phyloP scores from a whole-genome alignment of 1,140 invertebrate species.

The Cotesia typhae region DNA sequence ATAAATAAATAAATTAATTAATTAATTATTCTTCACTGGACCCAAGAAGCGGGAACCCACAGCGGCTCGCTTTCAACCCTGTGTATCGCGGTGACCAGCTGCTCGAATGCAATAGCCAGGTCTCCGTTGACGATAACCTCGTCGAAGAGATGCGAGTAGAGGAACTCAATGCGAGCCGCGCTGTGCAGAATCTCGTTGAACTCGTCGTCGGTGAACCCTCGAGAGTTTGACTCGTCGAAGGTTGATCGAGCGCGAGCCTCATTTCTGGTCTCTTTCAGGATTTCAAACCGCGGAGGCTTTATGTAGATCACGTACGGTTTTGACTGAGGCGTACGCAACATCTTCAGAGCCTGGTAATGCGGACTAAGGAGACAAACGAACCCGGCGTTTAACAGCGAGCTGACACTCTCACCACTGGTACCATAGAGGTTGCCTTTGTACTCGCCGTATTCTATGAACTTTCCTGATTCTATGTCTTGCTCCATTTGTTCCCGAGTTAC shows the following conservation, averaged over 20 bases:
- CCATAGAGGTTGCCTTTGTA: constrained; percentile 98
- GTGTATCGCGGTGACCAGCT: constrained; percentile 83
- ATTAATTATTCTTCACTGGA: constrained; percentile 71
- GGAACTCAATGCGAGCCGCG: constrained; percentile 89
- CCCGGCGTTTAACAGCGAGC: constrained; percentile 85
- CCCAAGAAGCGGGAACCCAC: constrained; percentile 96
- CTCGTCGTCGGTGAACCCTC: constrained; percentile 94
- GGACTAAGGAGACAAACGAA: constrained; percentile 94
- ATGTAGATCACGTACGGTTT: constrained; percentile 97
- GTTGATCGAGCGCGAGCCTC: constrained; percentile 85
- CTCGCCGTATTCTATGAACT: constrained; percentile 96
- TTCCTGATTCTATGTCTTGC: constrained; percentile 85
- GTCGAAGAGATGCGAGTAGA: constrained; percentile 96
- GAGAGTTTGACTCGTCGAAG: constrained; percentile 87
- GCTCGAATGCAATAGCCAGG: constrained; percentile 85
- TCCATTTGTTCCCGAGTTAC: constrained; percentile 90
- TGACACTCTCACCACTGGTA: constrained; percentile 89
- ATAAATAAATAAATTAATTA: background rate
- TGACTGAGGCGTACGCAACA: constrained; percentile 86
- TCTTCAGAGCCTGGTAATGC: constrained; percentile 94
- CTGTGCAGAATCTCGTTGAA: constrained; percentile 89
- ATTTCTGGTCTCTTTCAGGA: constrained; percentile 83
- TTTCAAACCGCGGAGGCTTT: constrained; percentile 87
- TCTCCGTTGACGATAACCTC: constrained; percentile 92
- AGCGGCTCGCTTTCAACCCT: constrained; percentile 91